A percentile compares a stretch with the other conserved stretches of the same genome.
phyloP scores from a whole-genome alignment of 2,797 vertebrate species.

The Malacoraja senta region DNA sequence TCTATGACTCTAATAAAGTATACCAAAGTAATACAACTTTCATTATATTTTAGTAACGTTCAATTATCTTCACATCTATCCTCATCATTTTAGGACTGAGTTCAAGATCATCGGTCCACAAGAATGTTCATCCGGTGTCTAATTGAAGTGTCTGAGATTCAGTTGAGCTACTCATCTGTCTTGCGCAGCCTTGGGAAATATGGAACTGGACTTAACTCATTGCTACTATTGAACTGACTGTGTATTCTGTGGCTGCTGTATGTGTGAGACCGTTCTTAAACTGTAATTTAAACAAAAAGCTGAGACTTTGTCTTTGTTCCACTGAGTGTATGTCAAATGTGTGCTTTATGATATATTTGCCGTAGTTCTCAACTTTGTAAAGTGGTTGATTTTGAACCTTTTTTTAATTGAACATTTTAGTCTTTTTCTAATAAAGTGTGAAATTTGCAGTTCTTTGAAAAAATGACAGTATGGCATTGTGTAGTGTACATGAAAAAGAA shows the following conservation, averaged over 20 bases:
- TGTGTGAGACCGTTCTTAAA: conserved; percentile 23
- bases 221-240: not conserved
- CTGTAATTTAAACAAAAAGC: conserved; percentile 23
- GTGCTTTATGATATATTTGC: not conserved
- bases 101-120: conserved; percentile 24
- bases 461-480: not conserved
- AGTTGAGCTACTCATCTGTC: not conserved
- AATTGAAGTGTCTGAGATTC: conserved; percentile 4
- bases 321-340: conserved; percentile 1
- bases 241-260: conserved; percentile 10
- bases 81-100: not conserved
- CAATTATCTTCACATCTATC: not conserved
- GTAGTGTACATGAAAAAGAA: not conserved
- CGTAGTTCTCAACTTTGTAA: not conserved
- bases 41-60: not conserved
- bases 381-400: not conserved
- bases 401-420: not conserved
- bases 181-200: not conserved
- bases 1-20: not conserved
- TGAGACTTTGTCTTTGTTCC: not conserved
- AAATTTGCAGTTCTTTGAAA: not conserved
- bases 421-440: conserved; percentile 26
- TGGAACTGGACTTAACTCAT: not conserved
- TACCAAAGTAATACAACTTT: not conserved
- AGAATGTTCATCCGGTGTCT: conserved; percentile 6